phyloP scores from a whole-genome alignment of 2,113 vertebrate species.

The Gallinago undulata region DNA sequence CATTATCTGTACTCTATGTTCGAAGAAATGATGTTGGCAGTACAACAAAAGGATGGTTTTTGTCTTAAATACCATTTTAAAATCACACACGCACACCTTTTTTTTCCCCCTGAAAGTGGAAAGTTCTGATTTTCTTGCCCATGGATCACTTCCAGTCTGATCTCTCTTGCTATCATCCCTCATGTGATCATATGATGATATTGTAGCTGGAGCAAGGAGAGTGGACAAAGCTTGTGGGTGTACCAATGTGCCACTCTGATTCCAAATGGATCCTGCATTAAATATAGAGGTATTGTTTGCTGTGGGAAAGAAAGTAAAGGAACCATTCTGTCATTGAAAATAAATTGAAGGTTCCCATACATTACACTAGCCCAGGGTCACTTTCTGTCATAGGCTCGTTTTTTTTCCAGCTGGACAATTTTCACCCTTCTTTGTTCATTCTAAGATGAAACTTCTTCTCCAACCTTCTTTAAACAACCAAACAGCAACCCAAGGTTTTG shows the following conservation, averaged over 20 bases:
- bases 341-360: not conserved
- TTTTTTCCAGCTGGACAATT: not conserved
- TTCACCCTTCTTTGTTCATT: not conserved
- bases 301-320: not conserved
- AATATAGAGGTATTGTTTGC: not conserved
- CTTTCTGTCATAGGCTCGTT: not conserved
- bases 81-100: not conserved
- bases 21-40: not conserved
- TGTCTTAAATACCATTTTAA: not conserved
- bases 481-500: not conserved
- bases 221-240: not conserved
- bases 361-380: not conserved
- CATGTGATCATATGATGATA: not conserved
- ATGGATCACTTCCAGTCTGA: not conserved
- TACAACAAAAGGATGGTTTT: not conserved
- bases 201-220: not conserved
- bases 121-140: not conserved
- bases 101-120: not conserved
- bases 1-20: not conserved
- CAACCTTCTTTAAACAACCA: not conserved
- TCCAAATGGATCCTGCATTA: not conserved
- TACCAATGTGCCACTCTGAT: not conserved
- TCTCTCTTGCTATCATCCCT: not conserved
- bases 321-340: not conserved
- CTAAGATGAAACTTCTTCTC: not conserved